phyloP scores from a whole-genome alignment of 2,797 vertebrate genomes.

The Odontamblyopus rebecca region DNA sequence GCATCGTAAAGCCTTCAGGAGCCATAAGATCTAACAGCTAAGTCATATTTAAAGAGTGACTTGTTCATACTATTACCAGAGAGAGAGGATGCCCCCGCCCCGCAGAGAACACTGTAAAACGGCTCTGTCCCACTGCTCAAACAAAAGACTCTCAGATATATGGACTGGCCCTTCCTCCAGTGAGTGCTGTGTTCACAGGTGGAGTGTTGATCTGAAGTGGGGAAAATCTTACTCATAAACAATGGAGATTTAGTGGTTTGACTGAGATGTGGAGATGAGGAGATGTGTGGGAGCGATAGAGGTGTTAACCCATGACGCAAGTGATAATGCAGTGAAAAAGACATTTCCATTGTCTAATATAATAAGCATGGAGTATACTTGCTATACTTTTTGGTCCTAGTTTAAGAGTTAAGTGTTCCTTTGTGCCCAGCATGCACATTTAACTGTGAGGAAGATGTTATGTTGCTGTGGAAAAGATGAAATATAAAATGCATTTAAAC shows the following conservation, averaged over 20 bases:
- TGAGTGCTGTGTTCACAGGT: neutral
- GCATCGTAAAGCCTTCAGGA: conserved; percentile 11
- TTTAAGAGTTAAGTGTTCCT: no score
- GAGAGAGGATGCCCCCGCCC: conserved; percentile 16
- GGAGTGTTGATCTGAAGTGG: neutral
- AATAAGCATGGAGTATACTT: neutral
- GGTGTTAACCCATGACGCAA: neutral
- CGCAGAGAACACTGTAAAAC: conserved; percentile 18
- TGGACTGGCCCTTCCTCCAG: conserved; percentile 6
- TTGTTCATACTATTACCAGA: conserved; percentile 23
- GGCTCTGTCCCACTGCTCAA: conserved; percentile 23
- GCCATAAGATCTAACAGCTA: conserved; percentile 21
- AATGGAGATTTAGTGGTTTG: neutral
- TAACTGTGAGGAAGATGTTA: no score
- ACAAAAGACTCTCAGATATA: conserved; percentile 7
- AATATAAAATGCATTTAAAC: no score
- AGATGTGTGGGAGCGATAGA: neutral
- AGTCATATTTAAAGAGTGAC: conserved; percentile 12
- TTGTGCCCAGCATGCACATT: no score
- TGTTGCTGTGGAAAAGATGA: no score
- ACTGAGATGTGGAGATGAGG: neutral
- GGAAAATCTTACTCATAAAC: conserved; percentile 8
- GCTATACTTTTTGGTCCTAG: no score
- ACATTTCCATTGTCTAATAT: neutral
- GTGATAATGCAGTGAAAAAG: conserved; percentile 1